Evolutionary conservation across 2,888 invertebrate species (phyloP), one percentile per base, ranked within the genome.

Genomic region (Hyposoter didymator): DNA sequence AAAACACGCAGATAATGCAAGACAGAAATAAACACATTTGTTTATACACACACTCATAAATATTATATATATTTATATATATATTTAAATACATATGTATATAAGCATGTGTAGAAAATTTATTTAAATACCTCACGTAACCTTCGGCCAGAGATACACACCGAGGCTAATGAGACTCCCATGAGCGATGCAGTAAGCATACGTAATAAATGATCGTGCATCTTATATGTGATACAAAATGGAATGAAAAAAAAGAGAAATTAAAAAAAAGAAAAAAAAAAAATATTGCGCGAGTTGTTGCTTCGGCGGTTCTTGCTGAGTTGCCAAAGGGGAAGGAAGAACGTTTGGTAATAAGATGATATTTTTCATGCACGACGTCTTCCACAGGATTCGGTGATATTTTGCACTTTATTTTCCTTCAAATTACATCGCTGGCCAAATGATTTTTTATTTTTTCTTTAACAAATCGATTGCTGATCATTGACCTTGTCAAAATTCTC

Each of bases 81-180:
- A 45, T 19, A 69, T 69, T 43, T 69, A 12, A 22, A 43, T 43
- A 22, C 5, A 22, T 70, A 47, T 28, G 28, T 39, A 22, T 28
- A 14, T 59, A n/a, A 3, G 62, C 32, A 12, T 43, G 69, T 69
- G 78, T 82, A 67, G 78, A 78, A 72, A 81, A 82, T 78, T 82
- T 84, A 82, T 78, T 84, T 73, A 83, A 82, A 84, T 78, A 72
- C 82, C 62, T 82, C 76, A 64, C 82, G 84, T 78, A 81, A 82
- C 84, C 84, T 80, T 80, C 84, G 84, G 79, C 69, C 66, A 72
- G 79, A 70, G 74, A 80, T 70, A 80, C 84, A 70, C 84, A 69
- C 84, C 84, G 84, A 84, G 84, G 84, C 84, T 84, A 84, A 84
- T 84, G 84, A 84, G 84, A 84, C 84, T 80, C 79, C 75, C 79